Conservation (phyloP, 2,888 invertebrate genomes). For the Rhabditoides inermis region DNA sequence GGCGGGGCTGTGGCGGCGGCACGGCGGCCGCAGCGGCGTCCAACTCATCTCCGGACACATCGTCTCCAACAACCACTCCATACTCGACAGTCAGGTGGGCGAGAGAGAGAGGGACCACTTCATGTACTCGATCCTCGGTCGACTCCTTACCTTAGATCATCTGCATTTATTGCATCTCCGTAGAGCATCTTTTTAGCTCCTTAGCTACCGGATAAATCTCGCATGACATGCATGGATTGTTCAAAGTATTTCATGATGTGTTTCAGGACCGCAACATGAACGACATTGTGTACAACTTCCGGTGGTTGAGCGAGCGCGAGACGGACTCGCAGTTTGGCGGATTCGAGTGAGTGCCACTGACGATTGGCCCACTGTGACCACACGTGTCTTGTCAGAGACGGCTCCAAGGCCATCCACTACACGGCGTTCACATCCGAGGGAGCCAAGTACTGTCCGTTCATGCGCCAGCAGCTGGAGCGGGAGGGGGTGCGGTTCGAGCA, state of each 20-base stretch:
- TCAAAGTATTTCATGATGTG: neutral
- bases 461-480: conserved; percentile 18
- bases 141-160: too few species aligned
- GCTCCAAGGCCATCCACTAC: conserved; percentile 24
- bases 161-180: too few species aligned
- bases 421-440: conserved; percentile 37
- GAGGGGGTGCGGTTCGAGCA: conserved; percentile 24
- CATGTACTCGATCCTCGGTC: too few species aligned
- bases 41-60: conserved; percentile 35
- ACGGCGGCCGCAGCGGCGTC: conserved; percentile 23
- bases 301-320: conserved; percentile 17
- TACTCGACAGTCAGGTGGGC: conserved; percentile 17
- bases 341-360: conserved; percentile 10
- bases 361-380: neutral
- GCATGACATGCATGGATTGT: too few species aligned
- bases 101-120: neutral
- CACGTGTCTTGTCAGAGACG: neutral
- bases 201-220: too few species aligned
- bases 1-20: conserved; percentile 19
- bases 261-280: conserved; percentile 17
- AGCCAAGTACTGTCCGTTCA: conserved; percentile 23
- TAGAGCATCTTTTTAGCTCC: too few species aligned
- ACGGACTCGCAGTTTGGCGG: conserved; percentile 10
- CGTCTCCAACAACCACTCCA: conserved; percentile 14
- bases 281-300: conserved; percentile 28